phyloP scores from a whole-genome alignment of 2,888 invertebrate genomes.

The Metellina segmentata region DNA sequence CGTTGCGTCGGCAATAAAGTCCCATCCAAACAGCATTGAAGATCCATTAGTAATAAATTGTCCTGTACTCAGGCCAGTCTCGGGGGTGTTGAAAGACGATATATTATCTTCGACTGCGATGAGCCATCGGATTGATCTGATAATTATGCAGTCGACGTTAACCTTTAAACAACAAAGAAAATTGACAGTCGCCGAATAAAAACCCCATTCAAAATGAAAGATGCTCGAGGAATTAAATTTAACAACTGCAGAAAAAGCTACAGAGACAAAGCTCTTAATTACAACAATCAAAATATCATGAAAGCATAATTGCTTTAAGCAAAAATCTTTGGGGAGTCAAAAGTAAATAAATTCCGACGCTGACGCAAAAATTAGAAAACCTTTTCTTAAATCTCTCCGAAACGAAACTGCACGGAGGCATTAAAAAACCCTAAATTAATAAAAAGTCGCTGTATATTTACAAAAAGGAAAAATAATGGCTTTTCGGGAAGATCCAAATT shows the following conservation, averaged over 20 bases:
- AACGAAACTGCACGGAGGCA: background rate
- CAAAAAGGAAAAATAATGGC: constrained; percentile 21
- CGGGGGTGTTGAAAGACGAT: no score
- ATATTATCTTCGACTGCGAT: no score
- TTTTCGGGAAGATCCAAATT: constrained; percentile 18
- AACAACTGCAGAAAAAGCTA: background rate
- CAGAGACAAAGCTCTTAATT: background rate
- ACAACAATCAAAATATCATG: constrained; percentile 1
- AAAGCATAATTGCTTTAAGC: constrained; percentile 16
- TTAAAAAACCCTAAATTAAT: constrained; percentile 32
- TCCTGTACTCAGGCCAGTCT: no score
- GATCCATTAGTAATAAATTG: no score
- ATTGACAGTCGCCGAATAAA: background rate
- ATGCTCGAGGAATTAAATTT: background rate
- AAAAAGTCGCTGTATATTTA: constrained; percentile 9
- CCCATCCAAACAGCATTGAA: no score
- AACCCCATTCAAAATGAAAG: background rate
- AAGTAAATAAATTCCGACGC: constrained; percentile 8
- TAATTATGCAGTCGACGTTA: no score
- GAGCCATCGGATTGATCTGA: no score
- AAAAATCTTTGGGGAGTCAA: background rate
- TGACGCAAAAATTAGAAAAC: background rate
- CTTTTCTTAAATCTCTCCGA: background rate
- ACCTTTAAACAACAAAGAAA: background rate
- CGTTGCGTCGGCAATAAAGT: no score